Conservation (phyloP, 2,113 vertebrate species). For the Physeter macrocephalus region DNA sequence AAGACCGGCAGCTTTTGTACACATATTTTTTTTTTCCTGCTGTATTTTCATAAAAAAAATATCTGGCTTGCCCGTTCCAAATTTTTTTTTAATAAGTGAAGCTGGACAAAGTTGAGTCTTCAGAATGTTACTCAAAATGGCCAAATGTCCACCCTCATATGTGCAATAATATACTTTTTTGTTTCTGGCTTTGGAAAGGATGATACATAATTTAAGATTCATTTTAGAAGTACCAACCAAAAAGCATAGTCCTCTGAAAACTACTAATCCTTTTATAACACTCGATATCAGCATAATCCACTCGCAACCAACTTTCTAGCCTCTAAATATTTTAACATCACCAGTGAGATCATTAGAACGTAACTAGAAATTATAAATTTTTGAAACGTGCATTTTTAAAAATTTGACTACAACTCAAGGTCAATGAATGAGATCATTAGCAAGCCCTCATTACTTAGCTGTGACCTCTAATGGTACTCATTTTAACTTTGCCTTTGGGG, state of each 20-base stretch:
- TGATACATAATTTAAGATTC: not conserved
- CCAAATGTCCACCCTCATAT: not conserved
- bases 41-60: not conserved
- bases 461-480: slow-evolving; percentile 11
- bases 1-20: not conserved
- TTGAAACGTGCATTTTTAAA: slow-evolving; percentile 32
- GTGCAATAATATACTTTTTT: not conserved
- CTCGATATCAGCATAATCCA: not conserved
- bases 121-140: not conserved
- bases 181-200: not conserved
- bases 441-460: slow-evolving; percentile 11
- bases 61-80: not conserved
- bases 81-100: not conserved
- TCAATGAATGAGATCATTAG: slow-evolving; percentile 45
- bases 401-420: not conserved
- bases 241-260: not conserved
- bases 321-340: slow-evolving; percentile 47
- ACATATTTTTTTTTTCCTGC: not conserved
- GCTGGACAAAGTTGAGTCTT: not conserved
- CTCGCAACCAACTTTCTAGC: not conserved
- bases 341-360: slow-evolving; percentile 20
- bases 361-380: slow-evolving; percentile 41
- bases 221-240: not conserved
- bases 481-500: slow-evolving; percentile 28
- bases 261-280: not conserved